Percentiles rank a stretch among this genome's conserved stretches.
phyloP scores from a whole-genome alignment of 2,888 invertebrate genomes.

The Stegana nigrithorax region DNA sequence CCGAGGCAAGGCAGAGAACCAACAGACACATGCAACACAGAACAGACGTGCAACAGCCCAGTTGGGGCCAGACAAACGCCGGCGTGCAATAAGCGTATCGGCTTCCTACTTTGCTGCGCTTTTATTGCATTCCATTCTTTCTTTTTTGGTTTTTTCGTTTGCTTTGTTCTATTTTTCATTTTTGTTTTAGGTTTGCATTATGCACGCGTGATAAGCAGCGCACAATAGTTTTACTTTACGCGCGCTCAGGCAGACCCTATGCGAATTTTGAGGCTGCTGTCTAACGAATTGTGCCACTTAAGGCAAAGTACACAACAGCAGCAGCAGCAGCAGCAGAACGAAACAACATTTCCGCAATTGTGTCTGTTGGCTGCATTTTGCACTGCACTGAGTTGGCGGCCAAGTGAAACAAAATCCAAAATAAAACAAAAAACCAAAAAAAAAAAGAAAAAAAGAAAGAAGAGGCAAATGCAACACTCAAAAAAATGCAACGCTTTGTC shows the following conservation, averaged over 20 bases:
- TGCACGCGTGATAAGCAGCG: not conserved
- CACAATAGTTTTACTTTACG: not conserved
- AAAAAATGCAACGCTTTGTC: too few relatives aligned
- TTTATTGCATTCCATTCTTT: conserved; percentile 20
- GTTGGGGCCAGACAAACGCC: conserved; percentile 33
- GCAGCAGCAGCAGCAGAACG: too few relatives aligned
- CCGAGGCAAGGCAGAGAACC: too few relatives aligned
- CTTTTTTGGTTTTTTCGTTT: too few relatives aligned
- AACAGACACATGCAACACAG: too few relatives aligned
- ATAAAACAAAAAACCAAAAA: not conserved
- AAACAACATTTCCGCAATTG: conserved; percentile 15
- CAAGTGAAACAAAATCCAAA: too few relatives aligned
- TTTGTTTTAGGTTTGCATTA: not conserved
- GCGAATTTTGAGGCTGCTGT: not conserved
- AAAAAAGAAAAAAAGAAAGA: not conserved
- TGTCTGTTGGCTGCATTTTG: not conserved
- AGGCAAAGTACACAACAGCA: conserved; percentile 9
- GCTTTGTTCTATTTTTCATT: too few relatives aligned
- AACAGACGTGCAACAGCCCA: too few relatives aligned
- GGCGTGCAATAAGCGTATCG: conserved; percentile 15
- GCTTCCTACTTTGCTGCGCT: conserved; percentile 37
- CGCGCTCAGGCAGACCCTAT: not conserved
- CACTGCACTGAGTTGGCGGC: not conserved
- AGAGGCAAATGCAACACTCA: too few relatives aligned
- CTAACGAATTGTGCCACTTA: conserved; percentile 6